phyloP scores from a whole-genome alignment of 2,888 invertebrate genomes.

The Teleogryllus oceanicus region DNA sequence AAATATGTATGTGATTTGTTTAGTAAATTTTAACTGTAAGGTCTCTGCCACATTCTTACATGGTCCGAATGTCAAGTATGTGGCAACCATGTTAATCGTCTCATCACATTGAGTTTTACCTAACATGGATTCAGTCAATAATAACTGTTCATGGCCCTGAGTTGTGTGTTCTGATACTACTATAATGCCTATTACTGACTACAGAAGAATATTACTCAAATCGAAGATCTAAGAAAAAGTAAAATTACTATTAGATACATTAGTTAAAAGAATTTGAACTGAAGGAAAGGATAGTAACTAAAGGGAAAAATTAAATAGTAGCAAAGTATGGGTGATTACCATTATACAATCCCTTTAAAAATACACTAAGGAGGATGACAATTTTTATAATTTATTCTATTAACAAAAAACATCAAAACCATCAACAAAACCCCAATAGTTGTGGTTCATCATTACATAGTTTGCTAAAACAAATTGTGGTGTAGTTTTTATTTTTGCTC shows the following conservation, averaged over 20 bases:
- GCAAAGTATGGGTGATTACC: too few relatives aligned
- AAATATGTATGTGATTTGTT: constrained; percentile 41
- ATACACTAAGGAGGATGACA: too few relatives aligned
- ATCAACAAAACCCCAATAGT: too few relatives aligned
- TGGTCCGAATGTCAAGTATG: constrained; percentile 68
- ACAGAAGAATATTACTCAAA: constrained; percentile 74
- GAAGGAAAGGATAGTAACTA: too few relatives aligned
- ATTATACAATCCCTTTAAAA: neutral
- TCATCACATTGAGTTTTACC: constrained; percentile 83
- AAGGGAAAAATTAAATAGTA: neutral
- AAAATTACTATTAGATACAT: constrained; percentile 45
- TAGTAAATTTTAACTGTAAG: constrained; percentile 76
- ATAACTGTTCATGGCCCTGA: constrained; percentile 60
- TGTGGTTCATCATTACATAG: too few relatives aligned
- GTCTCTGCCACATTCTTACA: constrained; percentile 68
- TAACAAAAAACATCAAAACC: too few relatives aligned
- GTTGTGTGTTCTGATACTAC: constrained; percentile 45
- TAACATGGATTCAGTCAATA: constrained; percentile 71
- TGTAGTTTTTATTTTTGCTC: too few relatives aligned
- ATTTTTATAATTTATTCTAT: too few relatives aligned
- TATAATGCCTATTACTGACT: constrained; percentile 68
- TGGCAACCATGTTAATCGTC: constrained; percentile 72
- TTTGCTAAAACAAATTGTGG: too few relatives aligned
- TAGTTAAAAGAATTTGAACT: too few relatives aligned
- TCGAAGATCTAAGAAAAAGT: constrained; percentile 79